phyloP scores from a whole-genome alignment of 2,797 vertebrate species.

The Saguinus oedipus region DNA sequence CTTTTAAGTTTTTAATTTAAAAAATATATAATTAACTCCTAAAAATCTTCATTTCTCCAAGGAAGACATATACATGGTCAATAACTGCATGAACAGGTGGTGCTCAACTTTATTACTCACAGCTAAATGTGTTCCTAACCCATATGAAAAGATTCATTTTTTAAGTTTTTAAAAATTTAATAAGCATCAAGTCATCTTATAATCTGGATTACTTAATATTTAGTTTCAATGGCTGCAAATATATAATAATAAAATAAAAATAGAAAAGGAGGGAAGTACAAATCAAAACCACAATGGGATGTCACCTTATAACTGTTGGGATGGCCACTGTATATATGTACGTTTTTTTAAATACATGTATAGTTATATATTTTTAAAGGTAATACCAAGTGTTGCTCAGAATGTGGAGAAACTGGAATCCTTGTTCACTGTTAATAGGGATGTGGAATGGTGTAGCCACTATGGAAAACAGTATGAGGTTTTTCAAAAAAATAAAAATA shows the following conservation, averaged over 20 bases:
- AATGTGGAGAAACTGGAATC: background rate
- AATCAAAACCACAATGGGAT: background rate
- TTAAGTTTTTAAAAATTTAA: background rate
- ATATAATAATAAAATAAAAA: background rate
- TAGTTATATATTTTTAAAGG: no score
- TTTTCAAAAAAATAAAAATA: background rate
- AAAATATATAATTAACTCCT: background rate
- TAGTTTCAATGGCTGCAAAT: background rate
- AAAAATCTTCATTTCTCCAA: no score
- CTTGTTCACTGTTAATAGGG: background rate
- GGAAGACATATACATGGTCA: no score
- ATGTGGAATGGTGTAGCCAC: background rate
- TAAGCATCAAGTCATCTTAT: background rate
- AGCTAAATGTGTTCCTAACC: background rate
- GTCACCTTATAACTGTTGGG: background rate
- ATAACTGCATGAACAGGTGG: no score
- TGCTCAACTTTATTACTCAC: background rate
- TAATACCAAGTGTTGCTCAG: background rate
- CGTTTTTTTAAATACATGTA: no score
- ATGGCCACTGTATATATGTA: background rate
- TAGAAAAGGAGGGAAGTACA: no score
- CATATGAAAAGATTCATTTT: background rate
- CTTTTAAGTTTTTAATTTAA: background rate
- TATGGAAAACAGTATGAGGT: background rate
- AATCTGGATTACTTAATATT: conserved; percentile 10